Evolutionary conservation across 2,888 invertebrate species (phyloP).

Genomic region (Anthrax anthrax): DNA sequence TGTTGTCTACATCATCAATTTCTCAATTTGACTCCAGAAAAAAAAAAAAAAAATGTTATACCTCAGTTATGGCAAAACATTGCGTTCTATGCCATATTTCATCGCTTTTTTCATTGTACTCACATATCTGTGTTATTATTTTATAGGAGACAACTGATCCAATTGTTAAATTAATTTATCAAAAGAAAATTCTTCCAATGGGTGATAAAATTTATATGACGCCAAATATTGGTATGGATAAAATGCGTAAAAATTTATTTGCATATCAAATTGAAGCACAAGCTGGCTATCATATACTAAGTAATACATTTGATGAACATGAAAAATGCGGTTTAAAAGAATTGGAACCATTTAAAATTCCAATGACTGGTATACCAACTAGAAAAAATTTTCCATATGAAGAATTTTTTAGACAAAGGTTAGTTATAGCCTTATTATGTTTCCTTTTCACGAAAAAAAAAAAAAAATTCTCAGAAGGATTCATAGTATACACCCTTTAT

Average conservation of each 20-base stretch:
- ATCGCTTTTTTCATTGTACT: too few relatives aligned
- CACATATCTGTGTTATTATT: too few relatives aligned
- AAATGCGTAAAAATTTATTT: slow-evolving; percentile 40
- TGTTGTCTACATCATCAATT: too few relatives aligned
- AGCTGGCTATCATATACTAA: slow-evolving; percentile 45
- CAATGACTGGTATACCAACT: slow-evolving; percentile 41
- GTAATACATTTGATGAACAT: slow-evolving; percentile 43
- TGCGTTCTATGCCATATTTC: too few relatives aligned
- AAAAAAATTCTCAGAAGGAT: too few relatives aligned
- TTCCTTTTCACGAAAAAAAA: neutral
- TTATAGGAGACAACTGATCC: slow-evolving; percentile 40
- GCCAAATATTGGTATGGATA: slow-evolving; percentile 40
- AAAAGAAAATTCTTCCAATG: slow-evolving; percentile 40
- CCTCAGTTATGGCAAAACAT: too few relatives aligned
- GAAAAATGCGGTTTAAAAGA: slow-evolving; percentile 48
- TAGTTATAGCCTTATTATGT: neutral
- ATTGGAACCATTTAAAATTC: slow-evolving; percentile 43
- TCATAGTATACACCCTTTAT: too few relatives aligned
- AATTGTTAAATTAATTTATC: slow-evolving; percentile 38
- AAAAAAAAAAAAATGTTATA: too few relatives aligned
- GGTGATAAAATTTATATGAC: slow-evolving; percentile 40
- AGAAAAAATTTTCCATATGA: slow-evolving; percentile 42
- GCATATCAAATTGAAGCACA: slow-evolving; percentile 47
- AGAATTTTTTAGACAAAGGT: slow-evolving; percentile 40
- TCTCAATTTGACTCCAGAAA: too few relatives aligned